These are phyloP conservation scores for Leptothorax acervorum DNA, from an alignment of 2,888 invertebrate species.

Conservation along the genomic window DNA sequence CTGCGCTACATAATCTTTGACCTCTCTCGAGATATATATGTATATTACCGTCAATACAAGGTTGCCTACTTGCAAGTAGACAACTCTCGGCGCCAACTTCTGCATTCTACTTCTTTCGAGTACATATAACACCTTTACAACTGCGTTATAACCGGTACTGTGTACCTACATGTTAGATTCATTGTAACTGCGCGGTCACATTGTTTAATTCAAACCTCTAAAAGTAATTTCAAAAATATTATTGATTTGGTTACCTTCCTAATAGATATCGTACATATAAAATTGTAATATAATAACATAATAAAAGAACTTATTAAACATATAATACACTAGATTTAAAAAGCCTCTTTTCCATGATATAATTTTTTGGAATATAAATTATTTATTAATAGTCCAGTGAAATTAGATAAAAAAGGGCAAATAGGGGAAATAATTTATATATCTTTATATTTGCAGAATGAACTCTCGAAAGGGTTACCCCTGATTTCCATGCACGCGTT, in stretches of 20 bases:
- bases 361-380: not conserved
- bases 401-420: too few species aligned
- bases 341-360: not conserved
- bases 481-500: too few species aligned
- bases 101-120: slow-evolving; percentile 27
- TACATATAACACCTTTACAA: slow-evolving; percentile 23
- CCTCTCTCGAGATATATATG: slow-evolving; percentile 46
- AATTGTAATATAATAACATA: not conserved
- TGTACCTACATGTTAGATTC: not conserved
- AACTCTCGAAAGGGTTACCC: too few species aligned
- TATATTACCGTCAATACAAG: slow-evolving; percentile 39
- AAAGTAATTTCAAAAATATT: not conserved
- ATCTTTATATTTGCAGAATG: too few species aligned
- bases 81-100: slow-evolving; percentile 32
- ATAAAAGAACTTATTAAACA: not conserved
- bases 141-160: slow-evolving; percentile 3
- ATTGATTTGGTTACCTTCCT: not conserved
- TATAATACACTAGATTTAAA: not conserved
- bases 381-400: too few species aligned
- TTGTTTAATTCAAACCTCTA: not conserved
- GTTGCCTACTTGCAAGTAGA: slow-evolving; percentile 44
- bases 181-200: not conserved
- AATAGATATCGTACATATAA: not conserved
- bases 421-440: too few species aligned
- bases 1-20: slow-evolving; percentile 52